These are phyloP conservation scores for Tachystola acroxantha DNA, from an alignment of 2,888 invertebrate species.

Conservation along the genomic window DNA sequence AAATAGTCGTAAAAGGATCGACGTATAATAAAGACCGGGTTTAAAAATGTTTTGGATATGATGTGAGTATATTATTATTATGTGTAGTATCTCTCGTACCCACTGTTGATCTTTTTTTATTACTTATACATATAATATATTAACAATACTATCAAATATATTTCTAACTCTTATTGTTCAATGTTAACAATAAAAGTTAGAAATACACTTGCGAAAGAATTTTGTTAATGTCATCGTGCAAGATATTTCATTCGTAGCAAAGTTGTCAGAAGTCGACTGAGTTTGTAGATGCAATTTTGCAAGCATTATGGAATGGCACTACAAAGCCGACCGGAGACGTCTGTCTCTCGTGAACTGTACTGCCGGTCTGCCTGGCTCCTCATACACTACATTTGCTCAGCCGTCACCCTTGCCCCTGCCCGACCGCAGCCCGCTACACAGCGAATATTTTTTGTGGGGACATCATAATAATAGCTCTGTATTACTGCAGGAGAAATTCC, in stretches of 20 bases:
- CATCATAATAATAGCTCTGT: slow-evolving; percentile 78
- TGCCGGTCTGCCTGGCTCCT: slow-evolving; percentile 16
- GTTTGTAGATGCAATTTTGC: slow-evolving; percentile 16
- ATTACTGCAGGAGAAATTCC: slow-evolving; percentile 78
- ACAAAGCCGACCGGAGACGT: slow-evolving; percentile 27
- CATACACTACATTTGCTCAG: slow-evolving; percentile 35
- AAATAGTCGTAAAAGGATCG: slow-evolving; percentile 47
- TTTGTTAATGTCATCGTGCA: too few species aligned
- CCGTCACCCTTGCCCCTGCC: slow-evolving; percentile 24
- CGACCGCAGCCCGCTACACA: slow-evolving; percentile 51
- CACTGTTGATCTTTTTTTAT: too few species aligned
- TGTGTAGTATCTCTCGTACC: background rate
- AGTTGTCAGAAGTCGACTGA: slow-evolving; percentile 11
- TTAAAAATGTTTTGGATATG: slow-evolving; percentile 19
- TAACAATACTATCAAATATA: too few species aligned
- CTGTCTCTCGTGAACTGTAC: slow-evolving; percentile 33
- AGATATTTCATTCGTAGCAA: slow-evolving; percentile 5
- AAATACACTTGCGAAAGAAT: too few species aligned
- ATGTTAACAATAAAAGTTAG: too few species aligned
- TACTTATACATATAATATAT: too few species aligned
- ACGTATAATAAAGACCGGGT: slow-evolving; percentile 30
- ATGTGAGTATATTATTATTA: background rate
- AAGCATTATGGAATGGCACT: slow-evolving; percentile 19
- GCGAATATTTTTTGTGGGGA: slow-evolving; percentile 75
- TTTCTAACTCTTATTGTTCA: too few species aligned